These are phyloP conservation scores for Amorpha juglandis DNA, from an alignment of 2,888 invertebrate species.

Conservation along the genomic window DNA sequence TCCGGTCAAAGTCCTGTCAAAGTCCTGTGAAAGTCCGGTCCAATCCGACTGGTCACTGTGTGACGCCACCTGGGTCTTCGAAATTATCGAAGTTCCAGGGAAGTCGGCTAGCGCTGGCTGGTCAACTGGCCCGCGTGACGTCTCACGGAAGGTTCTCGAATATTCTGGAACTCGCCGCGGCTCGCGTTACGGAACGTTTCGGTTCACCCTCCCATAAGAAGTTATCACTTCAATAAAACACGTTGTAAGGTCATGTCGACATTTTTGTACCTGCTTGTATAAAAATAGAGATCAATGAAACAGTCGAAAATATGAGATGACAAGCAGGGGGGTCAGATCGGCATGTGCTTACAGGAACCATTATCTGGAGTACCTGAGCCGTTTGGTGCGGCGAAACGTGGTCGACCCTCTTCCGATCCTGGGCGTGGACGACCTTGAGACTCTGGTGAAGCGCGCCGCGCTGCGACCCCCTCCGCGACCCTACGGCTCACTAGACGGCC, in stretches of 20 bases:
- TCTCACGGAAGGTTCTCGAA: no score
- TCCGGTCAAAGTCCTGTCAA: no score
- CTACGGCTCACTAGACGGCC: conserved; percentile 88
- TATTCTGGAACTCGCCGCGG: no score
- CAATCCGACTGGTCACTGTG: no score
- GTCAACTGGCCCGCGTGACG: no score
- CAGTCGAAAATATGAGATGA: conserved; percentile 29
- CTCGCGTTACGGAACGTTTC: no score
- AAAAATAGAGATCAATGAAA: background rate
- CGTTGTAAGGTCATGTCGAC: conserved; percentile 32
- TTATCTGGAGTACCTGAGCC: conserved; percentile 95
- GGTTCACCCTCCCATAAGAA: no score
- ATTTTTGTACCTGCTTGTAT: conserved; percentile 17
- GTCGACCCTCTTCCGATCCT: conserved; percentile 92
- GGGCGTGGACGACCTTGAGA: conserved; percentile 92
- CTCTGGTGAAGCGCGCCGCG: conserved; percentile 89
- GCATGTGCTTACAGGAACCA: conserved; percentile 88
- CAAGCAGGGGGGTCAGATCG: conserved; percentile 61
- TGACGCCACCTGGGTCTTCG: no score
- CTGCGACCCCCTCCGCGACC: conserved; percentile 89
- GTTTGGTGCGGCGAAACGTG: conserved; percentile 87
- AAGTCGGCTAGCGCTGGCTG: no score
- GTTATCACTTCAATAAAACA: no score
- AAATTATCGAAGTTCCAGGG: no score
- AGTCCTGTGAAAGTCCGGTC: no score